Evolutionary conservation across 2,113 vertebrate genomes (phyloP), one percentile per base, ranked within the genome.

Genomic region (Globicephala melas): DNA sequence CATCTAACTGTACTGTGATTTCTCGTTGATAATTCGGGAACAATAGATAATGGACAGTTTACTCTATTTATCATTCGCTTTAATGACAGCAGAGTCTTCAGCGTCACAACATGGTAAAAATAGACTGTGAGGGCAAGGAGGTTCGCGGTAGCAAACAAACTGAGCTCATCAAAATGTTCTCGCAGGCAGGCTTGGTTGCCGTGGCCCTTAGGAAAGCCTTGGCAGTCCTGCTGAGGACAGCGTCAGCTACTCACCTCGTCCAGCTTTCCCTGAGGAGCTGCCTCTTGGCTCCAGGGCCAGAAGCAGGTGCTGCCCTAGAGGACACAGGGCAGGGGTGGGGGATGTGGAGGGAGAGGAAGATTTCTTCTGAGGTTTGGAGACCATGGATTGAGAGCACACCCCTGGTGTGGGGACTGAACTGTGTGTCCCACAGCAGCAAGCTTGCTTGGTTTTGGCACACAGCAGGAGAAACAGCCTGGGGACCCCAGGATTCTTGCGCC

Each of bases 101-200:
- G 47, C 14, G 36, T 95, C 93, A 97, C 50, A 3, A 21, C 0
- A 8, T 86, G 88, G 18, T 96, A 97, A 98, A 97, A 98, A 98
- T 98, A 98, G 97, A 95, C 82, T 10, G 3, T 70, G 70, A 79
- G 81, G 88, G 68, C 84, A 60, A 81, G 89, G 89, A 83, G 79
- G n/a, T 70, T 97, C 89, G 96, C 14, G 0, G 95, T 44, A 97
- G 97, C 87, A 97, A 92, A 97, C 93, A 95, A 96, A 83, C 89
- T 94, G 92, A 97, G 86, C 89, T 95, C 91, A 96, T 85, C 96
- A 96, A 73, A 93, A 92, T 96, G 95, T 97, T 89, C 88, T 81
- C 41, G 8, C 4, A 20, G 79, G 89, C 77, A 83, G 90, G 67
- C 36, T n/a, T 1, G 0, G 70, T 23, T 36, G 76, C 76, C 1